These are phyloP conservation scores for Neodon shergylaensis DNA, from an alignment of 2,113 vertebrate genomes.

Conservation along the genomic window DNA sequence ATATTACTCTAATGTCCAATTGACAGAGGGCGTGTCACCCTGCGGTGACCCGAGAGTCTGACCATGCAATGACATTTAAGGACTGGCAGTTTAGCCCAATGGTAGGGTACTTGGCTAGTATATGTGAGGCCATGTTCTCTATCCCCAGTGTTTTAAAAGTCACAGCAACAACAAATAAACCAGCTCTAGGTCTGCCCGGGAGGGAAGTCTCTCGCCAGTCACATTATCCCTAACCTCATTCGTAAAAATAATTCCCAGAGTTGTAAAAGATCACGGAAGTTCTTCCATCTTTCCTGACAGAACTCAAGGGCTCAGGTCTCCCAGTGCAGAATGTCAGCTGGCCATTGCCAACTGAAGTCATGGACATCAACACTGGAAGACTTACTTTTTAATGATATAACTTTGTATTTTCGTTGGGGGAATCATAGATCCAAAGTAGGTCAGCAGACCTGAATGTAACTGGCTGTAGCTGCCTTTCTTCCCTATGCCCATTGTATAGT, in stretches of 20 bases:
- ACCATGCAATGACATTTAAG: background rate
- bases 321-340: constrained; percentile 50
- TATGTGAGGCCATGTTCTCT: background rate
- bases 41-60: background rate
- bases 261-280: background rate
- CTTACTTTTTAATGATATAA: constrained; percentile 59
- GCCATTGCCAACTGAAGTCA: constrained; percentile 44
- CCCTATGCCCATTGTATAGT: background rate
- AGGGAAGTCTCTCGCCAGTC: background rate
- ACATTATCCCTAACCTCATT: background rate
- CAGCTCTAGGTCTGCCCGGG: background rate
- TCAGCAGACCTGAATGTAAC: background rate
- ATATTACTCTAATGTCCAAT: background rate
- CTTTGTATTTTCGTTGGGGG: background rate
- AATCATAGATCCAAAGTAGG: constrained; percentile 61
- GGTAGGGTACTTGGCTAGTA: background rate
- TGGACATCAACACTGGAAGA: too few species aligned
- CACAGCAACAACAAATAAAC: background rate
- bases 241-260: background rate
- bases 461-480: background rate
- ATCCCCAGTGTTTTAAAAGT: background rate
- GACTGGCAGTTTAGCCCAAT: background rate
- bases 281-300: background rate
- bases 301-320: background rate
- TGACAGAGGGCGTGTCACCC: background rate